Percentiles rank a stretch among this genome's conserved stretches.
These are phyloP conservation scores for Catharus ustulatus DNA, from an alignment of 2,797 vertebrate genomes.

Conservation along the genomic window DNA sequence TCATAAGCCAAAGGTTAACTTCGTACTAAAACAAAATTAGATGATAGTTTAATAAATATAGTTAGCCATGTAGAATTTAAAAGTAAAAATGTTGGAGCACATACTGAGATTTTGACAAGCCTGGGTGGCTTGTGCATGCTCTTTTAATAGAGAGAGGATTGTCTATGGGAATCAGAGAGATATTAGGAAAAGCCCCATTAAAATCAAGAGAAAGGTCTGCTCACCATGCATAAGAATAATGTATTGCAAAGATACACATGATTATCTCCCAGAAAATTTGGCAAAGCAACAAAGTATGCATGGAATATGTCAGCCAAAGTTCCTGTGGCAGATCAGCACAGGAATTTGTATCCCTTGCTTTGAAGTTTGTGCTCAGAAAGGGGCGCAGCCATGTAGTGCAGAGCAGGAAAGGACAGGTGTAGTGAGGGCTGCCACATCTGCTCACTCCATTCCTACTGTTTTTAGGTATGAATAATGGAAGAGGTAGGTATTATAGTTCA, in stretches of 20 bases:
- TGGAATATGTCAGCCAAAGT: background rate
- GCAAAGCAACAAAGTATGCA: background rate
- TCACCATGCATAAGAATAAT: background rate
- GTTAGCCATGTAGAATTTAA: background rate
- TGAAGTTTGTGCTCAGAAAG: background rate
- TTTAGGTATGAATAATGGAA: background rate
- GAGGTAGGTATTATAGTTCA: background rate
- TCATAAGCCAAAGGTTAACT: background rate
- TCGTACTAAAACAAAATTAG: background rate
- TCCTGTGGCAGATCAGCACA: background rate
- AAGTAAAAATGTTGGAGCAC: background rate
- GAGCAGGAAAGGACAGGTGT: background rate
- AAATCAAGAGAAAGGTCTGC: background rate
- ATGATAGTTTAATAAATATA: background rate
- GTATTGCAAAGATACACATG: accelerated
- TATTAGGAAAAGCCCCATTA: background rate
- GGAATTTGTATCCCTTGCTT: background rate
- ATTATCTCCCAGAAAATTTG: background rate
- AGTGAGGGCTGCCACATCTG: background rate
- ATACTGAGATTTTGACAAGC: background rate
- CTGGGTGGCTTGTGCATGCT: background rate
- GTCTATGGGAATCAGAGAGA: background rate
- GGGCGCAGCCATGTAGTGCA: accelerated
- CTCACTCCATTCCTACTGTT: background rate
- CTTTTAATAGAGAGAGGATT: background rate